phyloP scores from a whole-genome alignment of 2,797 vertebrate species.

The Pangasius larnaudii region DNA sequence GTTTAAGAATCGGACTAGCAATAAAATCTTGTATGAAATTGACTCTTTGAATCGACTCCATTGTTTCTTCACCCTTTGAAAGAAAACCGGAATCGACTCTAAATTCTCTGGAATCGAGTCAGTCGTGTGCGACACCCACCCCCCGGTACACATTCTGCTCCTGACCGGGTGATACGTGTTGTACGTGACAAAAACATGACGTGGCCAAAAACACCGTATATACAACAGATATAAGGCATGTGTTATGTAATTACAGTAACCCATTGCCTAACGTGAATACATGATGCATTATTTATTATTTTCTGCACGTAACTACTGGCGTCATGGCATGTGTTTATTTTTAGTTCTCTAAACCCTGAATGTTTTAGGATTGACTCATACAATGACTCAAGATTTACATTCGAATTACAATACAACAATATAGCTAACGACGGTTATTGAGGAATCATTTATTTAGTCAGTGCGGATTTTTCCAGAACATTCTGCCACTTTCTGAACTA shows the following conservation, averaged over 20 bases:
- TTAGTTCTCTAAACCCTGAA: not conserved
- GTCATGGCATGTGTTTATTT: not conserved
- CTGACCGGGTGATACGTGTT: not conserved
- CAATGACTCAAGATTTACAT: not conserved
- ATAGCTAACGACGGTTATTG: not conserved
- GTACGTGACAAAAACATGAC: constrained; percentile 14
- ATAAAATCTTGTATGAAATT: not conserved
- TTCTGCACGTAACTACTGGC: not conserved
- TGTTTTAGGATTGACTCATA: not conserved
- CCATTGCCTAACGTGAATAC: not conserved
- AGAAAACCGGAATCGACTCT: no score
- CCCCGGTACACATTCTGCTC: not conserved
- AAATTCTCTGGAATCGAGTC: not conserved
- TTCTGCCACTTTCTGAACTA: constrained; percentile 24
- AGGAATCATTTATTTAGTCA: not conserved
- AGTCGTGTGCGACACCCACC: not conserved
- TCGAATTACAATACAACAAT: not conserved
- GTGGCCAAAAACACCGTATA: not conserved
- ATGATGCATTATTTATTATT: not conserved
- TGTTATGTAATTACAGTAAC: not conserved
- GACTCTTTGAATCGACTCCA: not conserved
- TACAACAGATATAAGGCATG: not conserved
- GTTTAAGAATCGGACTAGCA: not conserved
- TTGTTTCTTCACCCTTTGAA: not conserved
- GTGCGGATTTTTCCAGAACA: constrained; percentile 21